Base-by-base conservation (phyloP, 23 tunicate genomes). In the Ciona savignyi region DNA sequence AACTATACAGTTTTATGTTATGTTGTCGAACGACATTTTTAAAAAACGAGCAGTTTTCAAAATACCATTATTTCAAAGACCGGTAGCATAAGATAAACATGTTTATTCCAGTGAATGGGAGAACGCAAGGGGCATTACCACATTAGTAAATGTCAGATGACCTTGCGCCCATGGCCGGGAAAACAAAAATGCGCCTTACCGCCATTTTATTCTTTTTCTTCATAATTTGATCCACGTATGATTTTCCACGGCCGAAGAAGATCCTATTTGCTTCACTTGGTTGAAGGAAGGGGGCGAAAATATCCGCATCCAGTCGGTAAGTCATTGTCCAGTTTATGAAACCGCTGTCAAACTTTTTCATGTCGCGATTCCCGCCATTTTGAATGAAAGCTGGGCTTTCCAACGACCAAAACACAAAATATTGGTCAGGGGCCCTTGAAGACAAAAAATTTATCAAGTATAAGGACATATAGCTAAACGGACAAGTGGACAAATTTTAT, bases 301-400 rank as follows among this genome's bases (percentile, higher is more conserved):
- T 71, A 27, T 77, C 81, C 4, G 81, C 63, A 6, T 63, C 33
- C 6, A 27, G 23, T 42, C 74, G 35, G 73, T 77, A 77, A 2
- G 81, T 77, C 81, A 77, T 67, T 2, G 81, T 35, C 81, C 81
- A 77, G 27, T 77, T 77, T 34, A 77, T 33, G 27, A 77, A 77
- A 65, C 70, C 32, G 15, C 29, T 33, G 60, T 64, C 31, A 30
- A 34, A 76, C 22, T 9, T 33, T 20, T 32, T 20, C 4, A 76
- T n/a, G 32, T 30, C n/a, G 2, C 27, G 33, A 21, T 34, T 63
- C 32, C 3, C 9, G 21, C 11, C 34, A 15, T 25, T 27, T 25
- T 60, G 22, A 6, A 74, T 26, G 26, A 24, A 28, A 25, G 33
- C 32, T n/a, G 78, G 78, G 60, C 49, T 56, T 15, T 74, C 78